Evolutionary conservation across 2,888 invertebrate genomes (phyloP), one percentile per base, ranked within the genome.

Genomic region (Lithophane socia): DNA sequence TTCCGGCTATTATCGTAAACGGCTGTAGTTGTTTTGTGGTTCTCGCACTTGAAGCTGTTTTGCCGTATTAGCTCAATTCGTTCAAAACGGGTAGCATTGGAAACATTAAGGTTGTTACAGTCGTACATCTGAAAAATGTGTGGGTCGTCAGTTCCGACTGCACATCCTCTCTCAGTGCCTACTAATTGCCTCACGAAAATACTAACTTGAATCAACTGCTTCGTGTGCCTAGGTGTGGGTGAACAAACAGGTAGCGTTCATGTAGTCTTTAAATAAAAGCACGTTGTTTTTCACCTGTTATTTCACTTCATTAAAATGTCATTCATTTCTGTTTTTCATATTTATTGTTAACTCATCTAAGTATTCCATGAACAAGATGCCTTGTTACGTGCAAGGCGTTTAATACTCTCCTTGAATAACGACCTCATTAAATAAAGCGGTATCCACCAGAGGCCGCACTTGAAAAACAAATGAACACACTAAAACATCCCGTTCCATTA

Each of bases 401-500:
- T 73, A 54, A 67, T 58, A 72, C 70, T 83, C 75, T 78, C 58
- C 84, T 79, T 85, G 84, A 86, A 87, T 85, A 88, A 89, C 84
- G 86, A 85, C 75, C 81, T 87, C 88, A 86, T 91, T 87, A 90
- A 87, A 89, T 84, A 86, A 84, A 86, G 80, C 76, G 81, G 84
- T 85, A 86, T 86, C 86, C 83, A 87, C 70, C 64, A 81, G 82
- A 84, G 79, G 83, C 86, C 84, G 81, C 82, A 78, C 84, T 86
- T 76, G 78, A 79, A 87, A 89, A 92, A 92, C 90, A 90, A 92
- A 92, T 91, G 91, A 87, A 80, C 85, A 84, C 82, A 86, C 87
- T 91, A 90, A 90, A 90, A 90, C 86, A 90, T 86, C 66, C 82
- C 71, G 82, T 83, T 88, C 89, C 90, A 92, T 93, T 90, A 90